Evolutionary conservation across 2,797 vertebrate species (phyloP).

Genomic region (Prionace glauca): DNA sequence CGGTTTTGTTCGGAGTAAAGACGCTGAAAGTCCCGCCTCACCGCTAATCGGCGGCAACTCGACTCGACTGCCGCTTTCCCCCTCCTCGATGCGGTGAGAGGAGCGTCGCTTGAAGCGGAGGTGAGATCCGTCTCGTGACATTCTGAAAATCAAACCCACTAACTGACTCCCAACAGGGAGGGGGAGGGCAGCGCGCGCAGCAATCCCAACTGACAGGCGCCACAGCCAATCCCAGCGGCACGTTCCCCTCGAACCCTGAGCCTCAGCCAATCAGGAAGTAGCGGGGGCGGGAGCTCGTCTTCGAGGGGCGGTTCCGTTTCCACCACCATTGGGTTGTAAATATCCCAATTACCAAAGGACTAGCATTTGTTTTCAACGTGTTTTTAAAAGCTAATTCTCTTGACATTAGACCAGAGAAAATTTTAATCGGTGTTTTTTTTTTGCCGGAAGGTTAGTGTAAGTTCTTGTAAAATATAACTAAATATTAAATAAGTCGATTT

Average conservation of each 20-base stretch:
- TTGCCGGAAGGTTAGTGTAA: no score
- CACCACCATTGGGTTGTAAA: neutral
- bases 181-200: neutral
- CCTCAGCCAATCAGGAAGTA: neutral
- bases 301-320: constrained; percentile 2
- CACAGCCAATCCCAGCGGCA: neutral
- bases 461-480: neutral
- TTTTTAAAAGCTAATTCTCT: neutral
- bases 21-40: neutral
- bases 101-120: neutral
- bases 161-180: neutral
- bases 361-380: neutral
- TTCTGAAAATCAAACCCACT: neutral
- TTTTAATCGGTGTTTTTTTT: neutral
- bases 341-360: constrained; percentile 17
- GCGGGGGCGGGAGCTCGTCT: neutral
- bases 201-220: neutral
- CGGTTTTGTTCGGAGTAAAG: neutral
- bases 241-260: no score
- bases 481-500: neutral
- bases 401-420: neutral
- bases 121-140: neutral
- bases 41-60: neutral
- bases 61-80: neutral
- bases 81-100: neutral